Conservation (phyloP, 2,113 vertebrate species). For the Pelmatolapia mariae region DNA sequence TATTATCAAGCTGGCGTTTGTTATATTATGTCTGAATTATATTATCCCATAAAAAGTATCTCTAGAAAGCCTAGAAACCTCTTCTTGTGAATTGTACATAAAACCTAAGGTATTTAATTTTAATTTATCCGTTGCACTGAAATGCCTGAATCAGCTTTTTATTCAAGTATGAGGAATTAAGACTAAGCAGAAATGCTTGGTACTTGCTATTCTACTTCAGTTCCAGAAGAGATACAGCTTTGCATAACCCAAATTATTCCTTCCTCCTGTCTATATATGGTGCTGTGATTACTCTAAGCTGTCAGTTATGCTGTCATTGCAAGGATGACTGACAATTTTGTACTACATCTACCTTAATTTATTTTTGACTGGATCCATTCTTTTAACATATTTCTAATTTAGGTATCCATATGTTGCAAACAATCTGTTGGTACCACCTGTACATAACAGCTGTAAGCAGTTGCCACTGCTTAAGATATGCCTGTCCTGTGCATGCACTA, state of each 20-base stretch:
- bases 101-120: conserved; percentile 19
- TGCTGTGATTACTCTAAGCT: background rate
- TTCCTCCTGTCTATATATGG: background rate
- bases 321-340: background rate
- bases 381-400: background rate
- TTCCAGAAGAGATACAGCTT: background rate
- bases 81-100: conserved; percentile 17
- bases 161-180: background rate
- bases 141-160: conserved; percentile 21
- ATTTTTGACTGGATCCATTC: background rate
- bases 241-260: background rate
- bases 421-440: conserved; percentile 13
- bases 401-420: conserved; percentile 11
- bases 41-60: conserved; percentile 10
- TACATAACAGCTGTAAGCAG: background rate
- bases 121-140: background rate
- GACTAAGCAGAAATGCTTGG: background rate
- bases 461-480: background rate
- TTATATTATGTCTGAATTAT: background rate
- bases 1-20: background rate
- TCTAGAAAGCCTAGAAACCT: background rate
- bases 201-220: background rate
- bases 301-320: background rate
- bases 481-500: background rate
- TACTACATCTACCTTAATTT: background rate